These are phyloP conservation scores for Venustoraphidia nigricollis DNA, from an alignment of 2,888 invertebrate species.

Conservation along the genomic window DNA sequence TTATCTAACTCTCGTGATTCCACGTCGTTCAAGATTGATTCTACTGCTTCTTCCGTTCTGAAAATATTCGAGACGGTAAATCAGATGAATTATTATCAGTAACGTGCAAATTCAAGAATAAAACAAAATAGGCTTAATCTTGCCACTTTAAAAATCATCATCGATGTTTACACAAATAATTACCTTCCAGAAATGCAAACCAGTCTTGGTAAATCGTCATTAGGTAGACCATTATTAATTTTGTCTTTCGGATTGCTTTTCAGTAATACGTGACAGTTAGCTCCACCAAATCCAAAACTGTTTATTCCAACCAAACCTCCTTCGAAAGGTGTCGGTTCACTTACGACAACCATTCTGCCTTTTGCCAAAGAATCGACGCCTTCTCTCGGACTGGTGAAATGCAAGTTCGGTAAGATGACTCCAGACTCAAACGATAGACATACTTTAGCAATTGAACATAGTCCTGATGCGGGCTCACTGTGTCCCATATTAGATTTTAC, in stretches of 20 bases:
- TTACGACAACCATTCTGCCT: conserved; percentile 54
- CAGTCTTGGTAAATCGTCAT: conserved; percentile 54
- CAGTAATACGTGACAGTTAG: conserved; percentile 59
- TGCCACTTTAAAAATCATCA: no score
- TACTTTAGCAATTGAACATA: conserved; percentile 71
- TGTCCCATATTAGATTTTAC: conserved; percentile 93
- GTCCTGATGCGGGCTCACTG: conserved; percentile 71
- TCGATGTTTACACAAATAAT: background rate
- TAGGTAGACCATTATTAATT: conserved; percentile 42
- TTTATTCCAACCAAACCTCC: conserved; percentile 71
- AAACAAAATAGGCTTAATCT: no score
- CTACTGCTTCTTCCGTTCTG: conserved; percentile 60
- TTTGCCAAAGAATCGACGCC: conserved; percentile 44
- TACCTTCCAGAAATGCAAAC: conserved; percentile 51
- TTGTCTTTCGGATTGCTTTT: conserved; percentile 43
- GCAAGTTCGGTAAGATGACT: conserved; percentile 70
- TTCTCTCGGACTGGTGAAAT: conserved; percentile 39
- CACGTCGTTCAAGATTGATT: conserved; percentile 44
- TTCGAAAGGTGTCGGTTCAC: conserved; percentile 50
- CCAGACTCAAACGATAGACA: conserved; percentile 57
- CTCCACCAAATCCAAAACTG: conserved; percentile 90
- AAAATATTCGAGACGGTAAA: background rate
- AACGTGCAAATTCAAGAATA: no score
- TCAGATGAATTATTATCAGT: no score
- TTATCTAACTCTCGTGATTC: conserved; percentile 42